These are phyloP conservation scores for Phymanthus crucifer DNA, from an alignment of 92 coral and sea anemone species.

Conservation along the genomic window DNA sequence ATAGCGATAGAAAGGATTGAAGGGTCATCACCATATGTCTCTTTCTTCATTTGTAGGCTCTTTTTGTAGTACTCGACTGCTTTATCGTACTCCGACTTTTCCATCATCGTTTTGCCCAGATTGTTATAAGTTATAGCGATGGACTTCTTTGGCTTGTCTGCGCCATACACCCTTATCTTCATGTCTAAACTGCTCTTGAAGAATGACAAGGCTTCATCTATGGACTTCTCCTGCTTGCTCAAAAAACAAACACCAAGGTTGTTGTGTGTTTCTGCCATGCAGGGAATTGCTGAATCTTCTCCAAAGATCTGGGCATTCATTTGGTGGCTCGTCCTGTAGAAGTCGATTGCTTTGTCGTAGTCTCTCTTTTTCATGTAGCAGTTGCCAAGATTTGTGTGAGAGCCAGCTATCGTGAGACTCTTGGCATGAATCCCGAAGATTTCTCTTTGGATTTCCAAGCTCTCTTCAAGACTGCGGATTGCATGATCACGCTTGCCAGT, in stretches of 20 bases:
- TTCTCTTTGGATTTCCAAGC: neutral
- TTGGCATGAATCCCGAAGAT: neutral
- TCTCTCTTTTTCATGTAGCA: neutral
- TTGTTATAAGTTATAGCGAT: neutral
- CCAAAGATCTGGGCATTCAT: neutral
- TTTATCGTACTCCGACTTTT: neutral
- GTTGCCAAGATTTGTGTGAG: constrained; percentile 2
- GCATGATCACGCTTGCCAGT: neutral
- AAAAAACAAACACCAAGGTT: constrained; percentile 14
- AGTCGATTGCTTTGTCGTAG: neutral
- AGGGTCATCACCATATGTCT: neutral
- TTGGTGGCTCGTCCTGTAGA: neutral
- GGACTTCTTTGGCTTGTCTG: neutral
- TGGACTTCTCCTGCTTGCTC: neutral
- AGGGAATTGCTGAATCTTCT: neutral
- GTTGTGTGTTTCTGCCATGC: neutral
- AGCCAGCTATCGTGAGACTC: neutral
- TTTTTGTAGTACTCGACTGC: neutral
- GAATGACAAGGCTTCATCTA: neutral
- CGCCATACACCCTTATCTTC: neutral
- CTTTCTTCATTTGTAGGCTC: neutral
- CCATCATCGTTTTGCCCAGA: neutral
- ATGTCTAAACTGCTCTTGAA: neutral
- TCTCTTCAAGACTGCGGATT: neutral
- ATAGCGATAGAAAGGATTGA: neutral